These are phyloP conservation scores for Boleophthalmus pectinirostris DNA, from an alignment of 2,113 vertebrate species.

Conservation along the genomic window DNA sequence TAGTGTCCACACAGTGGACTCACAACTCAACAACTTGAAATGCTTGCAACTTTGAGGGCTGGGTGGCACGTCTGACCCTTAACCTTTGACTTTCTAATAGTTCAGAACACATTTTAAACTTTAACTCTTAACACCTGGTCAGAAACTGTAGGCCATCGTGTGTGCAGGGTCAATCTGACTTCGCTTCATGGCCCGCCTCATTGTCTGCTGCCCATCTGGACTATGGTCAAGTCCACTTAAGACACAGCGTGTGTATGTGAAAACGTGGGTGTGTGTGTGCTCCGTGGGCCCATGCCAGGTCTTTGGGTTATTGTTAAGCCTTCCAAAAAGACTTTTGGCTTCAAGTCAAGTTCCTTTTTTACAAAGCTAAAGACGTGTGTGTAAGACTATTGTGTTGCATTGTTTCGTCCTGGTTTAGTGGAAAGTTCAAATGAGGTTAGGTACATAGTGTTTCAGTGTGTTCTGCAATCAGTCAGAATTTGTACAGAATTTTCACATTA, in stretches of 20 bases:
- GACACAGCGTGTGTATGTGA: slow-evolving; percentile 2
- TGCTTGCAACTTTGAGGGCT: slow-evolving; percentile 1
- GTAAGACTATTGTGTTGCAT: neutral
- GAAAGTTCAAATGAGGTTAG: neutral
- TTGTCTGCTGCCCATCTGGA: slow-evolving; percentile 56
- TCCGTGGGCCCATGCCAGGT: slow-evolving; percentile 43
- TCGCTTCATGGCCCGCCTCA: slow-evolving; percentile 21
- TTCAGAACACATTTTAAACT: slow-evolving; percentile 42
- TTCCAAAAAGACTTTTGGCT: slow-evolving; percentile 47
- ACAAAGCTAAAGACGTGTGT: slow-evolving; percentile 24
- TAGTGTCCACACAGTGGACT: slow-evolving; percentile 10
- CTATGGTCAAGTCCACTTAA: slow-evolving; percentile 46
- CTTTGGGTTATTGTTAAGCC: slow-evolving; percentile 60
- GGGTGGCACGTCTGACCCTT: slow-evolving; percentile 2
- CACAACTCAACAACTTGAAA: slow-evolving; percentile 16
- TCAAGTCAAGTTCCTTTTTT: slow-evolving; percentile 46
- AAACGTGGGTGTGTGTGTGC: slow-evolving; percentile 7
- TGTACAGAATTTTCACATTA: neutral
- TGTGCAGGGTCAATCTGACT: slow-evolving; percentile 19
- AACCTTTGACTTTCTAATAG: slow-evolving; percentile 26
- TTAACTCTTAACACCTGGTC: slow-evolving; percentile 34
- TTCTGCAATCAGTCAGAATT: neutral
- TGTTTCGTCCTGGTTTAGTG: slow-evolving; percentile 5
- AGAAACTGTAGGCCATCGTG: slow-evolving; percentile 23
- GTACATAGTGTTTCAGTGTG: neutral